phyloP scores from a whole-genome alignment of 2,888 invertebrate species.

The Agonum fuliginosum region DNA sequence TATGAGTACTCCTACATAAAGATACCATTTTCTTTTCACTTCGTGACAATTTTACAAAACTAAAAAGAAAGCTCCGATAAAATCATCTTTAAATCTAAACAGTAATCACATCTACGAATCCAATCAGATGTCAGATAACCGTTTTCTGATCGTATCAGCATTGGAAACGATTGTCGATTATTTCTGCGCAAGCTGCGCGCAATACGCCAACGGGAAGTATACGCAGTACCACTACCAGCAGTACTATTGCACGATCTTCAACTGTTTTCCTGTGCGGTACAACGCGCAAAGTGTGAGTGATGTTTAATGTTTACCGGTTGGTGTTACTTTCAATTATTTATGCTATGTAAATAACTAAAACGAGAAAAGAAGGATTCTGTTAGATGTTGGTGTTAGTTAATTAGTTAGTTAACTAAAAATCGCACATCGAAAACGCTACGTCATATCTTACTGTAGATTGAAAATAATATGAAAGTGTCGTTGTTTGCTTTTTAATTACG shows the following conservation, averaged over 20 bases:
- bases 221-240: no score
- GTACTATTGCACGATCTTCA: constrained; percentile 31
- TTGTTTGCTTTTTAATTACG: no score
- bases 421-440: no score
- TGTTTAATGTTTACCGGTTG: constrained; percentile 23
- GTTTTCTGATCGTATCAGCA: neutral
- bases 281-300: neutral
- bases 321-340: constrained; percentile 44
- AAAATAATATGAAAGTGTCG: no score
- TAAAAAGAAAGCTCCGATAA: neutral
- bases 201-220: constrained; percentile 20
- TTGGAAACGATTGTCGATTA: neutral
- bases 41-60: neutral
- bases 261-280: neutral
- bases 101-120: neutral
- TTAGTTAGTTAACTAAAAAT: no score
- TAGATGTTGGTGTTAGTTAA: neutral
- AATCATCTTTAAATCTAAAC: neutral
- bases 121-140: neutral
- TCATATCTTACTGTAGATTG: no score
- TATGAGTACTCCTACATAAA: no score
- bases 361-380: constrained; percentile 6
- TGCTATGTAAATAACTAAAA: constrained; percentile 42
- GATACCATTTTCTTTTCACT: no score
- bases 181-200: constrained; percentile 1